Conservation (phyloP, 2,797 vertebrate species). For the Urosaurus nigricauda region DNA sequence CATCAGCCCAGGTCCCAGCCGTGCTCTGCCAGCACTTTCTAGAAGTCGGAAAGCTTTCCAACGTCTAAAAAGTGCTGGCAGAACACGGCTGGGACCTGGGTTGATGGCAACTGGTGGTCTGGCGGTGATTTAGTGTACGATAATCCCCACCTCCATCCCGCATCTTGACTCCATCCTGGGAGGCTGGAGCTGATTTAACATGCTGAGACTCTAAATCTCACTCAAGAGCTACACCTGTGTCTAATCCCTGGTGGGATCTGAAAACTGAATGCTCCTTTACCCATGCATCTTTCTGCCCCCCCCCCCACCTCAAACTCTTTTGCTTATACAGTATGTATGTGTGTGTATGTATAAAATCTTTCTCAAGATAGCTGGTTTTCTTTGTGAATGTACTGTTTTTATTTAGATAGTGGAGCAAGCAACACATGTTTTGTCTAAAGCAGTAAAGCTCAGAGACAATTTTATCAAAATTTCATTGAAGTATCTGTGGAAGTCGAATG, state of each 20-base stretch:
- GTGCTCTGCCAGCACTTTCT: no score
- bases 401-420: neutral
- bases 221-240: neutral
- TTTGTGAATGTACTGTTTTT: neutral
- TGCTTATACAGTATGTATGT: neutral
- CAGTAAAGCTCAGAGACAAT: neutral
- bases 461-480: neutral
- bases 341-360: neutral
- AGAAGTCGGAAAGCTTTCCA: no score
- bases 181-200: no score
- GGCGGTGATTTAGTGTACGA: no score
- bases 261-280: neutral
- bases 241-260: neutral
- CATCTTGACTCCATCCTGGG: no score
- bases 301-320: no score
- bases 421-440: neutral
- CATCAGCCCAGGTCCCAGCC: no score
- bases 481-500: neutral
- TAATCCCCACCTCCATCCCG: no score
- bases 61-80: no score
- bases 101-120: no score
- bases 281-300: neutral
- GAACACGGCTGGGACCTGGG: no score
- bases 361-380: neutral
- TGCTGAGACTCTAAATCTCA: no score